Evolutionary conservation across 2,113 vertebrate species (phyloP), one percentile per base, ranked within the genome.

Genomic region (Anhinga rufa): DNA sequence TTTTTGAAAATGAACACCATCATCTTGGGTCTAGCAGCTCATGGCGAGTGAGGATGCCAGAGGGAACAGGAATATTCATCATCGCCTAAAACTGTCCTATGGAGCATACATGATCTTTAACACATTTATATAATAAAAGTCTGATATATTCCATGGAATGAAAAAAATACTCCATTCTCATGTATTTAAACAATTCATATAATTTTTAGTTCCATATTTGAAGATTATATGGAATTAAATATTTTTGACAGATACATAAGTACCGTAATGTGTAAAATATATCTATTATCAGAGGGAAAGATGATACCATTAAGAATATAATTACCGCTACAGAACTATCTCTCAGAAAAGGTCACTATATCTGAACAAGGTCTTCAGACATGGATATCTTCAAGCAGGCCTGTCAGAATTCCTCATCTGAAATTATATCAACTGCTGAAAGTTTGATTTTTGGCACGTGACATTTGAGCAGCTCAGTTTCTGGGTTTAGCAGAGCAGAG

Each of bases 11-110:
- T 2, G 4, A 70, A 42, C 2, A 7, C 28, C 38, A 79, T n/a
- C 14, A 21, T 20, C 40, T 32, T 18, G 24, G 38, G 44, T 70
- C 68, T 58, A 42, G 44, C 44, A 48, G 34, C 64, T 75, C 54
- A 26, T 5, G 9, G 38, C 0, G 0, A 18, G 11, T 1, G 1
- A 65, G 20, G 18, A 66, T 66, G 51, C 18, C 51, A 71, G 14
- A 48, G 31, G 40, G 42, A 87, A 84, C 0, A 81, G 26, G 42
- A 90, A 62, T 66, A 76, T 34, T 54, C 58, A 81, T 8, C 40
- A 84, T n/a, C 69, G 72, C 34, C 62, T 46, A 51, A 66, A 89
- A 71, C 46, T 9, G 3, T 9, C 68, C 68, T 25, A 34, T 29
- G 76, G 55, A 69, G 86, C 71, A 60, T 58, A 66, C 7, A 7